phyloP scores from a whole-genome alignment of 2,113 vertebrate genomes.

The Lepidothrix coronata region DNA sequence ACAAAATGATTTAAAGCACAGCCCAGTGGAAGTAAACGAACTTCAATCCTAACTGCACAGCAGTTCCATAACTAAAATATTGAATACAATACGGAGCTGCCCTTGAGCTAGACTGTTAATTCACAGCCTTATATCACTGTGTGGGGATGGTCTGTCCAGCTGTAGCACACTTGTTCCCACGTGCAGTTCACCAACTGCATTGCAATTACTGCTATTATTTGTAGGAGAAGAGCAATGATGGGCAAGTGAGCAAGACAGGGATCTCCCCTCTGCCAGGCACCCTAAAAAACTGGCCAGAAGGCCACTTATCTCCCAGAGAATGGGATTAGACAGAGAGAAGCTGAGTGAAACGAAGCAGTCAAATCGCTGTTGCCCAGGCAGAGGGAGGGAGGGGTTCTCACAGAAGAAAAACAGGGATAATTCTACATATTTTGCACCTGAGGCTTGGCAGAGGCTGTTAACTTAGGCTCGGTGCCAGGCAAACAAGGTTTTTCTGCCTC shows the following conservation, averaged over 20 bases:
- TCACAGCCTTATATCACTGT: not conserved
- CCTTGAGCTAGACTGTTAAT: not conserved
- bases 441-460: constrained; percentile 26
- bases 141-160: not conserved
- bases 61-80: not conserved
- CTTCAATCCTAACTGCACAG: not conserved
- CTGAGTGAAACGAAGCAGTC: not conserved
- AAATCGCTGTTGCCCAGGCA: constrained; percentile 3
- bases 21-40: not conserved
- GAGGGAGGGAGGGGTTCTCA: not conserved
- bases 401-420: not conserved
- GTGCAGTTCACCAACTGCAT: not conserved
- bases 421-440: not conserved
- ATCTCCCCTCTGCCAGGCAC: not conserved
- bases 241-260: not conserved
- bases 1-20: not conserved
- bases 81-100: not conserved
- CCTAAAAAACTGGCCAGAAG: not conserved
- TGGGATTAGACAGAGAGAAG: not conserved
- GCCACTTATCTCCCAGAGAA: not conserved
- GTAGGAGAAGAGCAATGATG: not conserved
- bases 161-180: not conserved
- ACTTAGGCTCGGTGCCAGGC: constrained; percentile 17
- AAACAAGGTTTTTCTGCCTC: constrained; percentile 23
- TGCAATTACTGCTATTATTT: not conserved